Evolutionary conservation across 2,797 vertebrate species (phyloP).

Genomic region (Rhabdomys pumilio): DNA sequence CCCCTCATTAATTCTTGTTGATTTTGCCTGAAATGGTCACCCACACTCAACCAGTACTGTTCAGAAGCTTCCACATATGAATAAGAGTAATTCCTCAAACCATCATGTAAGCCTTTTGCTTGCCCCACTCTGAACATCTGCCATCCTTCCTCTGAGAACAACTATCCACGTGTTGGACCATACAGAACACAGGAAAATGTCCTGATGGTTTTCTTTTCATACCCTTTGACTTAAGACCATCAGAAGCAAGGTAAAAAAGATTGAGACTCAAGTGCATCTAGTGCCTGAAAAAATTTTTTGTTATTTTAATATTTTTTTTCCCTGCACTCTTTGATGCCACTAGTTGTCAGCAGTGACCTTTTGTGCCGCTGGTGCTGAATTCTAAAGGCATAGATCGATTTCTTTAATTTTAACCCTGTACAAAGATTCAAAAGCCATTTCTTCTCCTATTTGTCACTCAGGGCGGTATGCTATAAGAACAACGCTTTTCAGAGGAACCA

Average conservation of each 20-base stretch:
- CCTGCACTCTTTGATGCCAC: slow-evolving; percentile 40
- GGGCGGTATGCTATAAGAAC: not conserved
- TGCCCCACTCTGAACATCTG: not conserved
- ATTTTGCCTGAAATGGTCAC: not conserved
- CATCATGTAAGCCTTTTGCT: not conserved
- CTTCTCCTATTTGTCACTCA: not conserved
- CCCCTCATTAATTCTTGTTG: not conserved
- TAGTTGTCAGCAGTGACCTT: slow-evolving; percentile 58
- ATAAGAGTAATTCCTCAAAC: not conserved
- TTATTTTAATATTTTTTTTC: slow-evolving; percentile 71
- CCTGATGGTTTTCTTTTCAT: not conserved
- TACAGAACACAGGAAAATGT: slow-evolving; percentile 19
- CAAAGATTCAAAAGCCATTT: slow-evolving; percentile 72
- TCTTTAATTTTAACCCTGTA: slow-evolving; percentile 71
- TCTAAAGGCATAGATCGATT: slow-evolving; percentile 59
- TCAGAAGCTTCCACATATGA: not conserved
- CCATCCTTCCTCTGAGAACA: not conserved
- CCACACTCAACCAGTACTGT: not conserved
- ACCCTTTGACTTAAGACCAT: slow-evolving; percentile 40
- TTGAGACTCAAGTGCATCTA: slow-evolving; percentile 21
- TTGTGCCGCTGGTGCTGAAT: slow-evolving; percentile 27
- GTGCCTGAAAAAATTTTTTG: not conserved
- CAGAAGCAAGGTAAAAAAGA: slow-evolving; percentile 60
- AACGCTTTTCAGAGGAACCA: slow-evolving; percentile 38
- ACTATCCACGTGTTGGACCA: not conserved